Conservation (phyloP, 1,140 invertebrate genomes). For the Berghia stephanieae region DNA sequence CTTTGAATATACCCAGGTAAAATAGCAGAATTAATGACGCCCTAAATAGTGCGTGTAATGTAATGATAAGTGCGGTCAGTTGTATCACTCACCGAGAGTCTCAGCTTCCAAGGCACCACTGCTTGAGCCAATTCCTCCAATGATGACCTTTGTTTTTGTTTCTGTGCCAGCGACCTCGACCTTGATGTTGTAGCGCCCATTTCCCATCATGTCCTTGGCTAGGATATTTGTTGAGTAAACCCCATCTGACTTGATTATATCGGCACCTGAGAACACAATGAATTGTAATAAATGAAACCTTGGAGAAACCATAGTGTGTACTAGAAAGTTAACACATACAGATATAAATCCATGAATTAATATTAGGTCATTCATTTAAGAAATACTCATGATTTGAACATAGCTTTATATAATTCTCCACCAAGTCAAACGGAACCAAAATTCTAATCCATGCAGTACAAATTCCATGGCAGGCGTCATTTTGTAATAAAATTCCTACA, state of each 20-base stretch:
- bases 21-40: no score
- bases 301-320: neutral
- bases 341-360: no score
- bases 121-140: conserved; percentile 14
- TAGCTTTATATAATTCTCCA: no score
- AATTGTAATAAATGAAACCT: neutral
- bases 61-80: neutral
- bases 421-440: no score
- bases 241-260: conserved; percentile 41
- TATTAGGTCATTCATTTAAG: no score
- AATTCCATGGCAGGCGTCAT: no score
- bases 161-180: conserved; percentile 29
- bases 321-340: no score
- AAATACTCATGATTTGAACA: no score
- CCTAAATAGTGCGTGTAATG: neutral
- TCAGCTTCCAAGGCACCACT: conserved; percentile 30
- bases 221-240: conserved; percentile 39
- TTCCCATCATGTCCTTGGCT: conserved; percentile 30
- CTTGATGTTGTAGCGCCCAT: conserved; percentile 44
- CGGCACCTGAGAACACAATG: conserved; percentile 29
- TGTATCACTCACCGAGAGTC: conserved; percentile 12
- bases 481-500: no score
- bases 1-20: no score
- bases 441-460: no score
- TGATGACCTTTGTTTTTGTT: conserved; percentile 31